Conservation (phyloP, 2,797 vertebrate species). For the Poeciliopsis presidionis region DNA sequence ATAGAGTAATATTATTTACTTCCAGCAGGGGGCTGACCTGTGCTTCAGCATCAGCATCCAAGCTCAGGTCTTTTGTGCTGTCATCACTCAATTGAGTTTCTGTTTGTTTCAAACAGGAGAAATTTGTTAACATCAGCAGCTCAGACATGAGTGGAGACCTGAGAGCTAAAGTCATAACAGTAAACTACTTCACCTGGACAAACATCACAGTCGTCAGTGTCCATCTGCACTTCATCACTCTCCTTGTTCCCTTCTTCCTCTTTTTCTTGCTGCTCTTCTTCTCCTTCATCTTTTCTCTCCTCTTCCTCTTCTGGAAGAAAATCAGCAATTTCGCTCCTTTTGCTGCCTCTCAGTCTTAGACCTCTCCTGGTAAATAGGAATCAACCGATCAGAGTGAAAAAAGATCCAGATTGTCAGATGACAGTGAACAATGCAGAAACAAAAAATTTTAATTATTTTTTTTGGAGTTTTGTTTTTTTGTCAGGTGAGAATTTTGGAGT, state of each 20-base stretch:
- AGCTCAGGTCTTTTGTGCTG: conserved; percentile 53
- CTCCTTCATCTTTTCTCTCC: conserved; percentile 18
- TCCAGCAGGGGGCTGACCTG: conserved; percentile 43
- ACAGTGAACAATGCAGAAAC: neutral
- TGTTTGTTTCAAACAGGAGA: conserved; percentile 27
- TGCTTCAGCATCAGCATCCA: conserved; percentile 26
- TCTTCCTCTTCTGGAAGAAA: conserved; percentile 12
- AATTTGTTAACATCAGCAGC: neutral
- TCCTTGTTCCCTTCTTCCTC: conserved; percentile 10
- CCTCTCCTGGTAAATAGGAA: conserved; percentile 34
- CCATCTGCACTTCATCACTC: conserved; percentile 38
- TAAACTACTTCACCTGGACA: conserved; percentile 71
- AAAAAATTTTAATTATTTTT: neutral
- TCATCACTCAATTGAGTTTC: conserved; percentile 76
- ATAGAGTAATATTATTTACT: too few species aligned
- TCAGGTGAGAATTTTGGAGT: neutral
- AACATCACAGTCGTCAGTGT: conserved; percentile 59
- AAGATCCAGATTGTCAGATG: too few species aligned
- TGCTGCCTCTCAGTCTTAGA: conserved; percentile 31
- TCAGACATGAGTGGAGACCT: neutral
- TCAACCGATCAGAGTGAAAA: neutral
- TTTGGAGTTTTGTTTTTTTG: neutral
- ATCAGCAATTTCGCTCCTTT: neutral
- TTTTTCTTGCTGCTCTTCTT: neutral
- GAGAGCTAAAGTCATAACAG: neutral